Percentiles rank a stretch among this genome's conserved stretches.
Conservation (phyloP, 2,888 invertebrate species). For the Drosophila nr. fundita region DNA sequence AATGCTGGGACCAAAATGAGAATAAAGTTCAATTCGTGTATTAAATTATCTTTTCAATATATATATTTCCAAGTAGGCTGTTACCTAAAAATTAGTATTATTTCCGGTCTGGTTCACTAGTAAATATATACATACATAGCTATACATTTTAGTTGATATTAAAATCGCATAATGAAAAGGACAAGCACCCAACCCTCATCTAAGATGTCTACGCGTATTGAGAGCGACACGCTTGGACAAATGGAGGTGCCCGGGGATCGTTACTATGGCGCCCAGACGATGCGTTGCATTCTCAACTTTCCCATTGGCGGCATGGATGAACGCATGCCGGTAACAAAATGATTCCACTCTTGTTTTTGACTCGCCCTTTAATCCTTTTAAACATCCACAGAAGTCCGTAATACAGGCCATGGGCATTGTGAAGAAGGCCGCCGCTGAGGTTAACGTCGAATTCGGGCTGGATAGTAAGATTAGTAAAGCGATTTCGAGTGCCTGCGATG, state of each 20-base stretch:
- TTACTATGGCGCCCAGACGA: conserved; percentile 98
- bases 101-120: neutral
- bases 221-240: conserved; percentile 96
- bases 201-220: conserved; percentile 83
- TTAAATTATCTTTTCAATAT: neutral
- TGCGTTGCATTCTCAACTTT: conserved; percentile 96
- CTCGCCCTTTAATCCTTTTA: conserved; percentile 35
- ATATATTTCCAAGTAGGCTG: neutral
- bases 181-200: neutral
- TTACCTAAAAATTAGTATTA: neutral
- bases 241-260: conserved; percentile 94
- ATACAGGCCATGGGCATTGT: conserved; percentile 96
- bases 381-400: conserved; percentile 89
- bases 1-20: conserved; percentile 21
- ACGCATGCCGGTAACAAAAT: conserved; percentile 94
- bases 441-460: conserved; percentile 95
- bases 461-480: conserved; percentile 93
- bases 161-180: neutral
- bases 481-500: conserved; percentile 95
- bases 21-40: neutral
- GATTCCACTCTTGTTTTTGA: neutral
- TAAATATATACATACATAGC: neutral
- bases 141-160: neutral
- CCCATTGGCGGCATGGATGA: conserved; percentile 96
- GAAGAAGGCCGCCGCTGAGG: conserved; percentile 97